phyloP scores from a whole-genome alignment of 2,888 invertebrate genomes.

The Leptogaster cylindrica region DNA sequence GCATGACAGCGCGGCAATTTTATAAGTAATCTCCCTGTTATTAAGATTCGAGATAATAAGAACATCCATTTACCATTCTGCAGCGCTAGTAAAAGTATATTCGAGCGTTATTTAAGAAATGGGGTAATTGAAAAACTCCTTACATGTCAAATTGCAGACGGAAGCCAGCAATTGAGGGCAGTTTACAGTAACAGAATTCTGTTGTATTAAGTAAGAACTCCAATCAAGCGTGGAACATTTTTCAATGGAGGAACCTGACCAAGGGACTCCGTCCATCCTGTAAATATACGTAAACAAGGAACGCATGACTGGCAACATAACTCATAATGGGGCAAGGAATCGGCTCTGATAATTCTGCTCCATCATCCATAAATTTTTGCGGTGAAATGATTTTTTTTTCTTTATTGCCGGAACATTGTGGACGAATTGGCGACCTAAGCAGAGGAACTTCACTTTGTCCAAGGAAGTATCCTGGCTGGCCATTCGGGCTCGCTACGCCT shows the following conservation, averaged over 20 bases:
- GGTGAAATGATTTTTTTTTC: conserved; percentile 36
- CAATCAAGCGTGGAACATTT: conserved; percentile 10
- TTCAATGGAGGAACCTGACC: background rate
- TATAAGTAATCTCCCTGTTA: too few species aligned
- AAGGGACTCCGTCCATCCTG: background rate
- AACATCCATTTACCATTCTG: too few species aligned
- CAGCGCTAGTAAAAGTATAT: too few species aligned
- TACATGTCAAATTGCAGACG: too few species aligned
- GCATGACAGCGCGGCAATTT: too few species aligned
- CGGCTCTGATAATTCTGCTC: conserved; percentile 25
- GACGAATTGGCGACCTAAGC: background rate
- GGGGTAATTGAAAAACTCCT: too few species aligned
- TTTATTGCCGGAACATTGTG: conserved; percentile 24
- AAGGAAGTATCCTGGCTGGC: background rate
- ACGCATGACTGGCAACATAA: conserved; percentile 39
- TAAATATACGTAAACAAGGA: conserved; percentile 38
- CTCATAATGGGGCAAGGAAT: conserved; percentile 23
- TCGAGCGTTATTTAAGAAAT: too few species aligned
- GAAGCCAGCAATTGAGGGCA: too few species aligned
- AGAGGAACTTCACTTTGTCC: conserved; percentile 6
- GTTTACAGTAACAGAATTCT: too few species aligned
- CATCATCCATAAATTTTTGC: conserved; percentile 37
- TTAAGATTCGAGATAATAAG: too few species aligned
- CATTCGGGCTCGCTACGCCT: background rate
- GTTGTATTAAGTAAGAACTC: too few species aligned